Evolutionary conservation across 2,797 vertebrate genomes (phyloP).

Genomic region (Centropyge bicolor): DNA sequence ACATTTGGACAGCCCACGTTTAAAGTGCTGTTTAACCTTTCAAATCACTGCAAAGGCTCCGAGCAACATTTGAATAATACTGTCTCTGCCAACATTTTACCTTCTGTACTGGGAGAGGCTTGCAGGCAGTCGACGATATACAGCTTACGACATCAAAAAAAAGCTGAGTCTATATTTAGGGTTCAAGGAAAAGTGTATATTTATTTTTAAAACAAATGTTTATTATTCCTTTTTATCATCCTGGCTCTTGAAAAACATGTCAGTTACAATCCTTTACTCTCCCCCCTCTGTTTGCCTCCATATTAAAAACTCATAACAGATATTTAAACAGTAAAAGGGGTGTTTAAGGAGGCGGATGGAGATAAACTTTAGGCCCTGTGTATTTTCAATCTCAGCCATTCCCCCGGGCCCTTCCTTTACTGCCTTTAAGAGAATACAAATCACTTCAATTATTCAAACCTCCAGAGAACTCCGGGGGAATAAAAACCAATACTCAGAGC

Average conservation of each 20-base stretch:
- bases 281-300: conserved; percentile 46
- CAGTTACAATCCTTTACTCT: conserved; percentile 60
- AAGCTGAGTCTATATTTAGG: conserved; percentile 74
- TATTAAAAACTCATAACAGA: conserved; percentile 73
- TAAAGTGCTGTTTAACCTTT: conserved; percentile 81
- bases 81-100: conserved; percentile 67
- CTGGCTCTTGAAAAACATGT: conserved; percentile 69
- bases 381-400: conserved; percentile 82
- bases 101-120: conserved; percentile 47
- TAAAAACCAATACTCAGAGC: conserved; percentile 62
- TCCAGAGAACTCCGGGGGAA: conserved; percentile 64
- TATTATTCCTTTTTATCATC: conserved; percentile 77
- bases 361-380: conserved; percentile 81
- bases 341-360: conserved; percentile 77
- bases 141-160: conserved; percentile 64
- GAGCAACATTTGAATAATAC: conserved; percentile 71
- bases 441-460: conserved; percentile 85
- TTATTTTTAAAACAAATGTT: conserved; percentile 82
- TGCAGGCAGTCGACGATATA: conserved; percentile 50
- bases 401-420: conserved; percentile 80
- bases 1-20: conserved; percentile 74
- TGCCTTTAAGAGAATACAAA: conserved; percentile 86
- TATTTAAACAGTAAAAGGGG: conserved; percentile 71
- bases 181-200: conserved; percentile 68
- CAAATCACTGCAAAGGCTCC: conserved; percentile 64